Percentiles rank a stretch among this genome's conserved stretches.
Conservation (phyloP, 2,888 invertebrate species). For the Tridacna gigas region DNA sequence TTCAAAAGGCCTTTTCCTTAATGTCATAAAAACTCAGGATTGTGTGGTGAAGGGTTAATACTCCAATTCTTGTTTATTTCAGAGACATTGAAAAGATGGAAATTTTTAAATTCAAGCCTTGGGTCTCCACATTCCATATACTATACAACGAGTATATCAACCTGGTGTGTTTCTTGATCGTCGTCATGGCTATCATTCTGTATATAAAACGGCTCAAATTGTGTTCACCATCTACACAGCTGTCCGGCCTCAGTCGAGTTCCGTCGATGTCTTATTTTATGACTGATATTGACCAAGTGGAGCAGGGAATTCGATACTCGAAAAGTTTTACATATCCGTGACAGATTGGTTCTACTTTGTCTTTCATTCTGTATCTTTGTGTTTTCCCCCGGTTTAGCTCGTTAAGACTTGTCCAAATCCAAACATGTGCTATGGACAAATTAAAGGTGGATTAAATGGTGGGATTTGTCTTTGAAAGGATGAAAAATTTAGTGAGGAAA, state of each 20-base stretch:
- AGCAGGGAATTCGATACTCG: constrained; percentile 52
- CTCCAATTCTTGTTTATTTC: too few relatives aligned
- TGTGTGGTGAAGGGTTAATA: too few relatives aligned
- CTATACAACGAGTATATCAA: constrained; percentile 76
- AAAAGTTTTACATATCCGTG: constrained; percentile 47
- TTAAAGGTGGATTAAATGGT: too few relatives aligned
- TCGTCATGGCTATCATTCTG: constrained; percentile 80
- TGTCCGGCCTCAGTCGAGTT: constrained; percentile 73
- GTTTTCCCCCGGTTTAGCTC: too few relatives aligned
- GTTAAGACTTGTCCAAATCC: too few relatives aligned
- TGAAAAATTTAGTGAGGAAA: neutral
- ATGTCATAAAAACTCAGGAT: too few relatives aligned
- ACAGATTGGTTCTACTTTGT: too few relatives aligned
- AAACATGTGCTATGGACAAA: too few relatives aligned
- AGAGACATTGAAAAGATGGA: too few relatives aligned
- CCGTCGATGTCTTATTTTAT: constrained; percentile 83
- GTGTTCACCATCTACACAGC: constrained; percentile 58
- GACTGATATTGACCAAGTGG: constrained; percentile 75
- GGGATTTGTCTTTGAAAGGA: too few relatives aligned
- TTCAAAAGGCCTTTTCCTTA: too few relatives aligned
- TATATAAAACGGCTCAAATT: constrained; percentile 79
- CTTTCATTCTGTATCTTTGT: too few relatives aligned
- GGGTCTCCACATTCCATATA: constrained; percentile 59
- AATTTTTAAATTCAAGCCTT: constrained; percentile 43
- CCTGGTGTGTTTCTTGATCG: constrained; percentile 79